phyloP scores from a whole-genome alignment of 2,797 vertebrate genomes.

The Tinamus major region DNA sequence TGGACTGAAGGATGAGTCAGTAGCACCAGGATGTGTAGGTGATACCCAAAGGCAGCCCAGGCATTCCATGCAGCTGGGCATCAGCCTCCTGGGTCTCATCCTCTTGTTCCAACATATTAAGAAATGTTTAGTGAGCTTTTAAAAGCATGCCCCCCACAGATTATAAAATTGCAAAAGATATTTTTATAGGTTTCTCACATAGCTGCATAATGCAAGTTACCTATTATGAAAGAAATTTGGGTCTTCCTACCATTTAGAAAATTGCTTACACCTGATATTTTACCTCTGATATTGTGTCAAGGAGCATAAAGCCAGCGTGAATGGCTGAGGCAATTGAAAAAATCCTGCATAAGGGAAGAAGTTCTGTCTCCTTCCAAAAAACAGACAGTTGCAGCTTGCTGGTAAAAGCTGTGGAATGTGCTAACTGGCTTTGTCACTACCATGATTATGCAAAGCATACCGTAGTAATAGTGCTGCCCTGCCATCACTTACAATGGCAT shows the following conservation, averaged over 20 bases:
- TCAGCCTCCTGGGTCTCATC: background rate
- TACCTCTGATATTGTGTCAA: background rate
- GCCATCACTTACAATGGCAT: conserved; percentile 26
- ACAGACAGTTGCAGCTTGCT: background rate
- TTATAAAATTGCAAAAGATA: background rate
- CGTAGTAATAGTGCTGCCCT: background rate
- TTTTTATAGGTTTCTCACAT: background rate
- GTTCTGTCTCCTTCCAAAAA: background rate
- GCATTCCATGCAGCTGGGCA: background rate
- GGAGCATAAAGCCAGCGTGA: conserved; percentile 7
- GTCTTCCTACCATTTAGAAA: background rate
- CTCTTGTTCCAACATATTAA: background rate
- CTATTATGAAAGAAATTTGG: background rate
- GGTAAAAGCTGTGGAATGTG: conserved; percentile 32
- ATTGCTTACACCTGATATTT: background rate
- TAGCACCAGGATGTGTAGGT: background rate
- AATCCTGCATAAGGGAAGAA: conserved; percentile 11
- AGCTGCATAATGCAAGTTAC: background rate
- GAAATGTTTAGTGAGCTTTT: background rate
- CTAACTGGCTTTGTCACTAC: conserved; percentile 13
- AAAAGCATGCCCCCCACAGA: background rate
- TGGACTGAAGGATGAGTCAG: background rate
- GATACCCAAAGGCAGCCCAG: background rate
- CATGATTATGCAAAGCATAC: conserved; percentile 34
- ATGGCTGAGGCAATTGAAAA: conserved; percentile 32